Base-by-base conservation (phyloP, 2,113 vertebrate genomes). In the Oenanthe oenanthe region DNA sequence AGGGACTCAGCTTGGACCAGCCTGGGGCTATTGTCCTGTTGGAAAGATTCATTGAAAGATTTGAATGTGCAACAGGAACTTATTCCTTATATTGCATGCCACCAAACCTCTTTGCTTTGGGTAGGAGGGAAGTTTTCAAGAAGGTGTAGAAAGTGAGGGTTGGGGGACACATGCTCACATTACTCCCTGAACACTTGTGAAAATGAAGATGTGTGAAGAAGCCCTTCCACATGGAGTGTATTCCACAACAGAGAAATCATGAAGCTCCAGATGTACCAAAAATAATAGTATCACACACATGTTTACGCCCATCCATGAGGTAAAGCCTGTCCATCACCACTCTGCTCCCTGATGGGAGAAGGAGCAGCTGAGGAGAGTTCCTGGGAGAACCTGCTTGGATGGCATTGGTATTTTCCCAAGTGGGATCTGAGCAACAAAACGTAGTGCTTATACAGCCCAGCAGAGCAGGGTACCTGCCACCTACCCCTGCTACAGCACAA, bases 141-240 rank as follows among this genome's bases (percentile, higher is more conserved):
- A 79, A 42, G 11, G n/a, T 29, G 22, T 22, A 43, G 67, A 67
- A 72, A 60, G 58, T 15, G 38, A 67, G 28, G 22, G 5, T 9
- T 32, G 18, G 19, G 25, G 26, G 9, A 11, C 20, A 12, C 1
- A 0, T 56, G 17, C 32, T 84, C 6, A 5, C 21, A 28, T 48
- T 10, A 5, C n/a, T 60, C 11, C 32, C 43, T 50, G 32, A 86
- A 47, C 9, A 47, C 12, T 25, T 38, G 16, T 38, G 68, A 34
- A 68, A 76, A n/a, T 12, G 17, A 50, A 29, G 29, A 20, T 17
- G 8, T 17, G 29, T 34, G 67, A 11, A 60, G 21, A 77, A 38
- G n/a, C 13, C 38, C 5, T 7, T 29, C 70, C 10, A 0, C 1
- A 2, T 26, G 14, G 14, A 43, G 6, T 2, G 7, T 8, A 7